Percentiles rank a stretch among this genome's conserved stretches.
phyloP scores from a whole-genome alignment of 1,140 invertebrate species.

The Semibalanus balanoides region DNA sequence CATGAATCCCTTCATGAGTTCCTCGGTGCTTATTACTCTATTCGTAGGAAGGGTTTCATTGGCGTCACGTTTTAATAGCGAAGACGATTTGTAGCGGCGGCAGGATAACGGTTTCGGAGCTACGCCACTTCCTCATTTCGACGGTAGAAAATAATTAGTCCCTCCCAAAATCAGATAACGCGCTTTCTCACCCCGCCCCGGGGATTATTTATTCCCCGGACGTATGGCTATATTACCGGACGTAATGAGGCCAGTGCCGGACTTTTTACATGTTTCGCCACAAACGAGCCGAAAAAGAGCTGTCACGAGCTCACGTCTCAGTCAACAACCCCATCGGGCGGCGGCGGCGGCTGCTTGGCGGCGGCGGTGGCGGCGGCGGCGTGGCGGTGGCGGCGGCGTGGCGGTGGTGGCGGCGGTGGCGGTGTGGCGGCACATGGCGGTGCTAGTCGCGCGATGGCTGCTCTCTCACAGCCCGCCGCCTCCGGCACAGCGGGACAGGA shows the following conservation, averaged over 20 bases:
- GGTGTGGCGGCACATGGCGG: too few relatives aligned
- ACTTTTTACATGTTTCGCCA: background rate
- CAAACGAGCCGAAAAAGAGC: constrained; percentile 1
- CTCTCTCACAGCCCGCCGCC: too few relatives aligned
- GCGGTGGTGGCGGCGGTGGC: background rate
- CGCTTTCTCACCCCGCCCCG: background rate
- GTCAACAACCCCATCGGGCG: background rate
- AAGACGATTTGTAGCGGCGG: background rate
- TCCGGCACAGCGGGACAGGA: background rate
- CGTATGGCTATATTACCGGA: background rate
- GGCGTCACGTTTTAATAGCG: background rate
- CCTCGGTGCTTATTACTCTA: background rate
- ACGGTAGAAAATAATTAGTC: background rate
- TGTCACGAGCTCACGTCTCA: background rate
- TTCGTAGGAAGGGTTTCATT: background rate
- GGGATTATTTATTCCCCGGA: background rate
- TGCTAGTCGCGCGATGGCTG: too few relatives aligned
- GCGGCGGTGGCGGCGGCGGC: too few relatives aligned
- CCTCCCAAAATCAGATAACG: background rate
- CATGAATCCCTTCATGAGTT: background rate
- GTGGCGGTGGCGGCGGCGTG: too few relatives aligned
- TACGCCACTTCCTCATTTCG: background rate
- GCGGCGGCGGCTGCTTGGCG: too few relatives aligned
- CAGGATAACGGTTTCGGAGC: background rate
- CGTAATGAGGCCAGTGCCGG: background rate